Evolutionary conservation across 2,797 vertebrate genomes (phyloP), one percentile per base, ranked within the genome.

Genomic region (Liasis olivaceus): DNA sequence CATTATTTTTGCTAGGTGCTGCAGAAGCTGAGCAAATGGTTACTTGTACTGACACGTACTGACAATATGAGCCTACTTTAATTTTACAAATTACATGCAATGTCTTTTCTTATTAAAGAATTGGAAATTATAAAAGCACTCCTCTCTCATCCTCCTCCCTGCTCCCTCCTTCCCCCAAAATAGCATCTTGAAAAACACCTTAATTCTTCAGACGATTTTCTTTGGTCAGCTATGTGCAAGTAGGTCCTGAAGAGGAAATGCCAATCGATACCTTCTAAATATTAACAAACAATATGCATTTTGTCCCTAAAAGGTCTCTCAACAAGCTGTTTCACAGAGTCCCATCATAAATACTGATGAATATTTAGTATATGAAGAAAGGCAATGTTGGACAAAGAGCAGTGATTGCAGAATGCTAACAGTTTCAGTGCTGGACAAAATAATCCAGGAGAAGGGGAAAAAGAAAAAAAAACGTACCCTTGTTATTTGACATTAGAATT

Each of bases 231-330:
- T 89, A 95, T 96, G 96, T 95, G 96, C 11, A 42, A 95, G 95
- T 95, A 94, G 94, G 92, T 95, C 93, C n/a, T 91, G 95, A 95
- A 95, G 94, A 87, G 94, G 96, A 97, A 96, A 96, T 95, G 95
- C 96, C 96, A 96, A 96, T 96, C 94, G 91, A 94, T 94, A 95
- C 96, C 95, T 97, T 96, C 96, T 96, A 96, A 96, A 96, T 97
- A 87, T 91, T 51, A 59, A 91, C 22, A 88, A 96, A 96, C n/a
- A 96, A 95, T 93, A 93, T 90, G 93, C 92, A 95, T 90, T 94
- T 95, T 94, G 93, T 96, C 96, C 95, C 94, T 96, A 96, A 93
- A 96, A 93, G 93, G 93, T 94, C 92, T 95, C 96, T 96, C 94
- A 96, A 95, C 94, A 93, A 94, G 96, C 96, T 96, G 90, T 95